These are phyloP conservation scores for Mycalesis mineus DNA, from an alignment of 2,888 invertebrate species.

Conservation along the genomic window DNA sequence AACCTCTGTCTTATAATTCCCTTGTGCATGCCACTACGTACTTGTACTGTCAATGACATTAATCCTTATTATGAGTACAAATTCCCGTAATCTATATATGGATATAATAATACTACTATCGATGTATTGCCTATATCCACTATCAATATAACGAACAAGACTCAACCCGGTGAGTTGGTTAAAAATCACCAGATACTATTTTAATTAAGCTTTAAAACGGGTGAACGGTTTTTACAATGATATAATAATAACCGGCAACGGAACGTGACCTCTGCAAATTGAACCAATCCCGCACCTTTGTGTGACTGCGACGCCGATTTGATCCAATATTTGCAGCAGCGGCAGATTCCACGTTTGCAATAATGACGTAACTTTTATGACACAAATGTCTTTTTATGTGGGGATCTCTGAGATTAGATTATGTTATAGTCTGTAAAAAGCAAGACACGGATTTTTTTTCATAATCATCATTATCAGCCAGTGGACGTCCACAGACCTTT, in stretches of 20 bases:
- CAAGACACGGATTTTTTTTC: too few relatives aligned
- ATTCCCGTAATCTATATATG: too few relatives aligned
- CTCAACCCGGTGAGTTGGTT: background rate
- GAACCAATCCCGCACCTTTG: slow-evolving; percentile 61
- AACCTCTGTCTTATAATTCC: too few relatives aligned
- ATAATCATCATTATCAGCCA: too few relatives aligned
- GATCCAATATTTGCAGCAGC: slow-evolving; percentile 61
- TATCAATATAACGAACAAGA: too few relatives aligned
- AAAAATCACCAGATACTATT: slow-evolving; percentile 5
- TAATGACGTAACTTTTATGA: slow-evolving; percentile 35
- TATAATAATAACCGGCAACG: slow-evolving; percentile 35
- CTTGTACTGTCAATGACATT: too few relatives aligned
- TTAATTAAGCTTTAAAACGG: slow-evolving; percentile 18
- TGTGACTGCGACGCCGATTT: slow-evolving; percentile 45
- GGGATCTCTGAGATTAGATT: background rate
- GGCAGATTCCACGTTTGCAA: slow-evolving; percentile 30
- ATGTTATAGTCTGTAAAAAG: too few relatives aligned
- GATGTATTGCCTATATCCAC: too few relatives aligned
- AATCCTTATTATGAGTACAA: too few relatives aligned
- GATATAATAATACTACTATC: too few relatives aligned
- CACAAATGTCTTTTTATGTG: slow-evolving; percentile 7
- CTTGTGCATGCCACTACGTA: too few relatives aligned
- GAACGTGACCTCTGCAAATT: slow-evolving; percentile 60
- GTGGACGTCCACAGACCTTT: too few relatives aligned
- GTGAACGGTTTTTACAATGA: slow-evolving; percentile 33